A percentile compares a stretch with the other conserved stretches of the same genome.
Conservation (phyloP, 2,113 vertebrate species). For the Cyprinodon brontotheroides region DNA sequence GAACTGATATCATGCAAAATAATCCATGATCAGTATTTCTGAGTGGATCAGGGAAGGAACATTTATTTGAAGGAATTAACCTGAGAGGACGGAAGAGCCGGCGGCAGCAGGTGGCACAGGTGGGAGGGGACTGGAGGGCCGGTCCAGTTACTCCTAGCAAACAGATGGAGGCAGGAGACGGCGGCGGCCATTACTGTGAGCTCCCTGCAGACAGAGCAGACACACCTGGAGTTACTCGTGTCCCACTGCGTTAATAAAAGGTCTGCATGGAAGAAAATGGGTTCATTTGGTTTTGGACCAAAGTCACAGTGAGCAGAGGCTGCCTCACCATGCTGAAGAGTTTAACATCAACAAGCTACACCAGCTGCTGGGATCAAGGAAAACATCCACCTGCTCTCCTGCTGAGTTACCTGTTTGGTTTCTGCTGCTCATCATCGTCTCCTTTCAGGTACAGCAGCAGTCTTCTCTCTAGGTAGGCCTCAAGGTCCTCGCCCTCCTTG, state of each 20-base stretch:
- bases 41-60: no score
- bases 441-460: conserved; percentile 82
- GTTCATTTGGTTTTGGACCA: neutral
- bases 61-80: conserved; percentile 59
- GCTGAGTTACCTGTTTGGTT: conserved; percentile 80
- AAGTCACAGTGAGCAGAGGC: neutral
- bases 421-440: conserved; percentile 69
- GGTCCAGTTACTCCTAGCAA: conserved; percentile 96
- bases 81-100: conserved; percentile 80
- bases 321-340: neutral
- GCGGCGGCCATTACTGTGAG: conserved; percentile 84
- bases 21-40: no score
- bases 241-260: neutral
- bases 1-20: no score
- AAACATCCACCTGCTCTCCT: neutral
- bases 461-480: conserved; percentile 83
- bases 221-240: conserved; percentile 3
- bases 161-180: conserved; percentile 89
- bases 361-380: no score
- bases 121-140: conserved; percentile 85
- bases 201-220: conserved; percentile 75
- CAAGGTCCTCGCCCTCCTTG: conserved; percentile 79
- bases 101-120: conserved; percentile 83
- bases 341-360: no score
- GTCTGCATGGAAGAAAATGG: neutral